Evolutionary conservation across 2,888 invertebrate species (phyloP).

Genomic region (Standfussiana lucernea): DNA sequence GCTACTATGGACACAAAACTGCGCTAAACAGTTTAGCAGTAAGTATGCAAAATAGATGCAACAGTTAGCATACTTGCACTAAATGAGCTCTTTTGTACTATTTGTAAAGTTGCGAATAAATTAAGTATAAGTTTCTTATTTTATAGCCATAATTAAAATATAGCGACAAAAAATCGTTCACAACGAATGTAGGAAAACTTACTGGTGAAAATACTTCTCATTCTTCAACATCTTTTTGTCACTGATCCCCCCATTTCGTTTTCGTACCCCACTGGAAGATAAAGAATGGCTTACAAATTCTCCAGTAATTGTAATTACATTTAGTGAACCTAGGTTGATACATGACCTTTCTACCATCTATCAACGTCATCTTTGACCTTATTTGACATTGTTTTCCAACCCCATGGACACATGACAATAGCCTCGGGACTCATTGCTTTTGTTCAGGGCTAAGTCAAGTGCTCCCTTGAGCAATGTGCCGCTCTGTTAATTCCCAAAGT

Average conservation of each 20-base stretch:
- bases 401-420: slow-evolving; percentile 12
- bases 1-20: not conserved
- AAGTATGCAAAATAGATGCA: slow-evolving; percentile 25
- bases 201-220: not conserved
- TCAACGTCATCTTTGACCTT: slow-evolving; percentile 31
- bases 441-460: slow-evolving; percentile 18
- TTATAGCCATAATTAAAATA: not conserved
- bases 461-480: slow-evolving; percentile 44
- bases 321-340: not conserved
- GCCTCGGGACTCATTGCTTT: slow-evolving; percentile 1
- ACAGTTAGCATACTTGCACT: slow-evolving; percentile 20
- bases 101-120: not conserved
- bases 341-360: not conserved
- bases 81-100: not conserved
- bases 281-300: not conserved
- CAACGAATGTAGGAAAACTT: not conserved
- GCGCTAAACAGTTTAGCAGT: slow-evolving; percentile 30
- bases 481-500: slow-evolving; percentile 42
- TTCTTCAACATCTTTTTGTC: not conserved
- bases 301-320: not conserved
- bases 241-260: not conserved
- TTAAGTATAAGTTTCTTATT: not conserved
- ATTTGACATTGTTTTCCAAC: slow-evolving; percentile 27
- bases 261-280: not conserved
- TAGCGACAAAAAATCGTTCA: not conserved